phyloP scores from a whole-genome alignment of 2,888 invertebrate species.

The Liopterus haemorrhoidalis region DNA sequence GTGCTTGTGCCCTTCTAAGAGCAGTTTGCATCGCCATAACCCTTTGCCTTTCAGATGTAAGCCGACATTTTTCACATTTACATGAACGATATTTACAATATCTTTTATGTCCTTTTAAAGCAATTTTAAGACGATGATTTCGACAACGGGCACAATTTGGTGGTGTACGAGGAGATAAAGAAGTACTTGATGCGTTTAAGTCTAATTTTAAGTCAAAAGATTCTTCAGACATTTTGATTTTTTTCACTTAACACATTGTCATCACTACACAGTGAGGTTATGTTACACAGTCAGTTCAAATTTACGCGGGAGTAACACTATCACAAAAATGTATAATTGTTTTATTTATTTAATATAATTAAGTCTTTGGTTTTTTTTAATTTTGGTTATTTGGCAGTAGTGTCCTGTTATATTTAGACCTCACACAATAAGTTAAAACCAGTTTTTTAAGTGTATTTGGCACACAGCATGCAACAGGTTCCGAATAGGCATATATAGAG shows the following conservation, averaged over 20 bases:
- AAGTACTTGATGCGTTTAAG: constrained; percentile 51
- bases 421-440: no score
- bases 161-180: constrained; percentile 67
- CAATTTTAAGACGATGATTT: constrained; percentile 83
- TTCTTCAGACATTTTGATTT: constrained; percentile 50
- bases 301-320: no score
- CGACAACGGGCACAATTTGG: constrained; percentile 90
- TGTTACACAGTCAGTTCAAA: no score
- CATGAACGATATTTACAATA: constrained; percentile 84
- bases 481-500: no score
- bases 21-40: constrained; percentile 89
- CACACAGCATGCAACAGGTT: no score
- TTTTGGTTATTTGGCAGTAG: no score
- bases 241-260: constrained; percentile 45
- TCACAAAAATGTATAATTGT: no score
- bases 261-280: no score
- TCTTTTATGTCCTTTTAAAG: constrained; percentile 86
- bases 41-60: constrained; percentile 79
- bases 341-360: not conserved
- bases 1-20: constrained; percentile 73
- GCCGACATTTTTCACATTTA: constrained; percentile 77
- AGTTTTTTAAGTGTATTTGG: no score
- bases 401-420: no score
- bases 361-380: no score
- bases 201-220: constrained; percentile 51